These are phyloP conservation scores for Lagopus leucura DNA, from an alignment of 2,113 vertebrate species.

Conservation along the genomic window DNA sequence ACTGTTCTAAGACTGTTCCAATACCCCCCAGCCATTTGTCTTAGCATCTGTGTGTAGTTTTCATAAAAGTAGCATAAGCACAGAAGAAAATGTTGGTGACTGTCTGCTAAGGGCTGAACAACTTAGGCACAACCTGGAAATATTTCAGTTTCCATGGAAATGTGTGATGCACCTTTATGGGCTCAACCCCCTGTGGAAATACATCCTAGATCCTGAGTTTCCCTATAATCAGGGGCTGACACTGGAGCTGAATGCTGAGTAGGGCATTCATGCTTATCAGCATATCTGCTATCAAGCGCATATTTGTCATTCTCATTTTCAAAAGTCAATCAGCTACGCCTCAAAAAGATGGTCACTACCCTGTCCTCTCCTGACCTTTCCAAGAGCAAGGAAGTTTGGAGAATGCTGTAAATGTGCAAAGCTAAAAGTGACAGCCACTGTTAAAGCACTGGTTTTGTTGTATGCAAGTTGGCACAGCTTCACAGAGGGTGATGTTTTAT, in stretches of 20 bases:
- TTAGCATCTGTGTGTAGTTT: not conserved
- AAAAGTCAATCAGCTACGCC: conserved; percentile 21
- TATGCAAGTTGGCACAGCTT: conserved; percentile 2
- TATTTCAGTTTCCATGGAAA: not conserved
- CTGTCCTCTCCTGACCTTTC: conserved; percentile 28
- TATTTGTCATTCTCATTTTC: conserved; percentile 65
- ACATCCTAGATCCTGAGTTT: not conserved
- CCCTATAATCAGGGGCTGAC: conserved; percentile 14
- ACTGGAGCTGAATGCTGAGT: conserved; percentile 26
- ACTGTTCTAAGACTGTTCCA: not conserved
- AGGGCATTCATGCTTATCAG: conserved; percentile 43
- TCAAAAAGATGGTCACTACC: not conserved
- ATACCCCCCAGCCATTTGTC: not conserved
- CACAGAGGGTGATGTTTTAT: conserved; percentile 25
- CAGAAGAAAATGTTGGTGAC: not conserved
- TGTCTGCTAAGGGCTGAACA: not conserved
- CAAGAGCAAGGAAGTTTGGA: not conserved
- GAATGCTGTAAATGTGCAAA: not conserved
- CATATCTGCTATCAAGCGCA: conserved; percentile 51
- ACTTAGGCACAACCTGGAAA: not conserved
- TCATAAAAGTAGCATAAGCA: not conserved
- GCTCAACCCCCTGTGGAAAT: not conserved
- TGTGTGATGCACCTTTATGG: not conserved
- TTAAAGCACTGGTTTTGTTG: not conserved
- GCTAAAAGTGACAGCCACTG: not conserved